Evolutionary conservation across 1,140 invertebrate genomes (phyloP).

Genomic region (Orius insidiosus): DNA sequence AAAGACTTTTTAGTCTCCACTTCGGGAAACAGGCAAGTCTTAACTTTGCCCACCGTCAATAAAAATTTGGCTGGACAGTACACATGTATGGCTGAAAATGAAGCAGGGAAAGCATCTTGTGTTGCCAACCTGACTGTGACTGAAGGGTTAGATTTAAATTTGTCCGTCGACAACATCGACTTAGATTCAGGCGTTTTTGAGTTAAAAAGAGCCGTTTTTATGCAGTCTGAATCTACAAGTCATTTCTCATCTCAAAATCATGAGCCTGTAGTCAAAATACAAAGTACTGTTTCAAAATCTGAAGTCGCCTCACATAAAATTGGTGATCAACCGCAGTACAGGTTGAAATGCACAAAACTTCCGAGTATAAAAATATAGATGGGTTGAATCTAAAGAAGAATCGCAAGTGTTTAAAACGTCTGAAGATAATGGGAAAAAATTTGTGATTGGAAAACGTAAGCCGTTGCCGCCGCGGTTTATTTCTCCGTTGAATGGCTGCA

Average conservation of each 20-base stretch:
- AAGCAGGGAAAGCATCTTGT: slow-evolving; percentile 49
- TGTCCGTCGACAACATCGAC: slow-evolving; percentile 14
- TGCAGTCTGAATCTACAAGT: slow-evolving; percentile 26
- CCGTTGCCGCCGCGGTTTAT: slow-evolving; percentile 46
- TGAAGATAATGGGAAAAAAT: not conserved
- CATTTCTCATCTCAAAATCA: slow-evolving; percentile 18
- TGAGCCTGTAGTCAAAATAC: slow-evolving; percentile 26
- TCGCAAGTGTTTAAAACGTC: slow-evolving; percentile 1
- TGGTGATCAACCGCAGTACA: slow-evolving; percentile 23
- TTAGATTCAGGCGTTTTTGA: slow-evolving; percentile 22
- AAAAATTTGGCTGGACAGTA: slow-evolving; percentile 45
- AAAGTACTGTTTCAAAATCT: slow-evolving; percentile 24
- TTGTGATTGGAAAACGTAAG: slow-evolving; percentile 25
- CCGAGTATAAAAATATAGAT: slow-evolving; percentile 21
- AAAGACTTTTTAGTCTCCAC: slow-evolving; percentile 49
- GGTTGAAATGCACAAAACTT: slow-evolving; percentile 20
- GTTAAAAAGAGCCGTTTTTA: slow-evolving; percentile 27
- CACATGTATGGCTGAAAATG: slow-evolving; percentile 56
- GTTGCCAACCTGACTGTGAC: slow-evolving; percentile 36
- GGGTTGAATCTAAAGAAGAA: slow-evolving; percentile 18
- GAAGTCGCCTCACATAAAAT: slow-evolving; percentile 23
- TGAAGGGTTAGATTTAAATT: slow-evolving; percentile 23
- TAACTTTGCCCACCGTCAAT: slow-evolving; percentile 37
- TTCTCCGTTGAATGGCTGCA: slow-evolving; percentile 48
- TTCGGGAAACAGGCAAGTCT: slow-evolving; percentile 48